A percentile compares a stretch with the other conserved stretches of the same genome.
Evolutionary conservation across 2,113 vertebrate species (phyloP).

Genomic region (Peromyscus californicus): DNA sequence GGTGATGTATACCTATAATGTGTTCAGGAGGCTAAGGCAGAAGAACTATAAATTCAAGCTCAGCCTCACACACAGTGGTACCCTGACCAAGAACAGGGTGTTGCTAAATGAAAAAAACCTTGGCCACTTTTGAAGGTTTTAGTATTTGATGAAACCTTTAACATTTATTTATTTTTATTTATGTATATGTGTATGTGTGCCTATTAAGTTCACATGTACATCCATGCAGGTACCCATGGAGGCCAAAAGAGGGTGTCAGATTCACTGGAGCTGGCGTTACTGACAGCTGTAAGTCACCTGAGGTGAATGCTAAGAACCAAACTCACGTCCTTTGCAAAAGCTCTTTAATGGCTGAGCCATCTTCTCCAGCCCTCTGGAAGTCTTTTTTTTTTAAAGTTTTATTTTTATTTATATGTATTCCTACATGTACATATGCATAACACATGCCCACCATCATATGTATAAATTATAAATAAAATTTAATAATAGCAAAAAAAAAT

Average conservation of each 20-base stretch:
- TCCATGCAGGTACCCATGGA: not conserved
- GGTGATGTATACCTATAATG: not conserved
- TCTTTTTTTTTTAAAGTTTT: not conserved
- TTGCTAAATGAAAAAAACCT: not conserved
- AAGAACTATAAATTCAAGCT: not conserved
- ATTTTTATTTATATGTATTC: not conserved
- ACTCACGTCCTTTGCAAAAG: not conserved
- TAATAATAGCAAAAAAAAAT: not conserved
- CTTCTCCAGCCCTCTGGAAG: not conserved
- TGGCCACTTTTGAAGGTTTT: not conserved
- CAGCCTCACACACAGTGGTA: not conserved
- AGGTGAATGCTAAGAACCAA: not conserved
- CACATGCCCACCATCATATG: no score
- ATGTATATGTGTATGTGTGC: not conserved
- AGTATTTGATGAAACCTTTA: conserved; percentile 26
- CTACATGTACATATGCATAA: not conserved
- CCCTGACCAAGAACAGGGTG: not conserved
- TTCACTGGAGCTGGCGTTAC: not conserved
- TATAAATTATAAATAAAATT: not conserved
- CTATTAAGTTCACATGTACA: not conserved
- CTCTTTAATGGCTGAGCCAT: not conserved
- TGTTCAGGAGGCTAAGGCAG: not conserved
- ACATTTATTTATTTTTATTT: conserved; percentile 36
- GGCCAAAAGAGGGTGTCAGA: not conserved
- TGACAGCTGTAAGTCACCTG: not conserved